These are phyloP conservation scores for Hippocampus zosterae DNA, from an alignment of 2,113 vertebrate species.

Conservation along the genomic window DNA sequence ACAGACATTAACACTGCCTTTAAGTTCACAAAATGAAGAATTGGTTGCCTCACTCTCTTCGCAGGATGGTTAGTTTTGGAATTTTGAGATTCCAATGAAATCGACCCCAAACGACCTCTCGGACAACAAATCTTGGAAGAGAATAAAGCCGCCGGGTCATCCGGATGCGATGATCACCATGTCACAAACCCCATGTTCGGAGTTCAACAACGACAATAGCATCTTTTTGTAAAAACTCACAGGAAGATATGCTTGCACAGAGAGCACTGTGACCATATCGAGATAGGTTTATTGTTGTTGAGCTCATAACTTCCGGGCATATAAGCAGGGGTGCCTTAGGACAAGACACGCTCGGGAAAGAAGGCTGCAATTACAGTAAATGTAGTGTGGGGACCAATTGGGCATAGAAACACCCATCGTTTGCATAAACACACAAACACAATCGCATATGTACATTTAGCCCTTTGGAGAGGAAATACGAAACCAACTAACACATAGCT, in stretches of 20 bases:
- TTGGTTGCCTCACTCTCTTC: no score
- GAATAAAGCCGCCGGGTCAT: no score
- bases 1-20: no score
- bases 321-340: conserved; percentile 21
- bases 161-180: no score
- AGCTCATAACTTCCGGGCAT: conserved; percentile 1
- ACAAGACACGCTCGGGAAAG: conserved; percentile 16
- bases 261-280: neutral
- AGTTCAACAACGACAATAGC: neutral
- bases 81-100: no score
- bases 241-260: neutral
- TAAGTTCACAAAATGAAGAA: no score
- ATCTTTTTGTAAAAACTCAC: neutral
- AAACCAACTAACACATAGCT: neutral
- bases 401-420: neutral
- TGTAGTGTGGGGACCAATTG: neutral
- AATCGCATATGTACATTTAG: neutral
- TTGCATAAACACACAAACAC: conserved; percentile 4
- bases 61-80: no score
- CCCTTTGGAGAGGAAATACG: neutral
- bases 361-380: conserved; percentile 22
- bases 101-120: no score
- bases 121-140: no score
- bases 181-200: no score
- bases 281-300: neutral